Base-by-base conservation (phyloP, 2,797 vertebrate genomes). In the Pygocentrus nattereri region DNA sequence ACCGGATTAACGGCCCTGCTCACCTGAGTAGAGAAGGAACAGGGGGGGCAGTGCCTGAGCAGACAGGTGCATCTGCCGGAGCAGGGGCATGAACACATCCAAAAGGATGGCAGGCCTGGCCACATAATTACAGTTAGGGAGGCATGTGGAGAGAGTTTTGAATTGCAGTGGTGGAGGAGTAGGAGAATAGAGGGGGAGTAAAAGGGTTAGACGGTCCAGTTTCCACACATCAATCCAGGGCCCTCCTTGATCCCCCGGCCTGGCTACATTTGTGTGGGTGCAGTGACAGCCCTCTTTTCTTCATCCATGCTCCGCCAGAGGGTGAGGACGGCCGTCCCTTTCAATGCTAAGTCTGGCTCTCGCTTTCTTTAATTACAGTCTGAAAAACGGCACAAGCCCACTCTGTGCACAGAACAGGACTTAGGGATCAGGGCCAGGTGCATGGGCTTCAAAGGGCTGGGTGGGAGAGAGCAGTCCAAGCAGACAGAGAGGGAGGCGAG, bases 1-100 rank as follows among this genome's bases (percentile, higher is more conserved):
- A 56, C 76, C 34, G 81, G 89, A 93, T 95, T 93, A 95, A 93
- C 91, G 86, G 81, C 80, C 86, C 85, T 87, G 84, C 87, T 88
- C 73, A 81, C 84, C 84, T 89, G 84, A 62, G 21, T 64, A 73
- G 71, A 74, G 86, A 78, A 80, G 74, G 79, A 78, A 70, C 61
- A 15, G 72, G 68, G 38, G 61, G 81, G 65, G 76, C 70, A 84
- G 67, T 82, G 69, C 79, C 44, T 58, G 49, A 68, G 67, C 27
- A 72, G 85, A 74, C 89, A 88, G 89, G 89, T 90, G 89, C 92
- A 90, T 92, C 84, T 93, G 88, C 80, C 88, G 23, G 23, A 78
- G 84, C 79, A 15, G 81, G 74, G 30, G 76, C 62, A 79, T 82
- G 0, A 56, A 91, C 78, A 87, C 71, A 80, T 85, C 92, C 89